These are phyloP conservation scores for Tyto alba DNA, from an alignment of 2,113 vertebrate species.

Conservation along the genomic window DNA sequence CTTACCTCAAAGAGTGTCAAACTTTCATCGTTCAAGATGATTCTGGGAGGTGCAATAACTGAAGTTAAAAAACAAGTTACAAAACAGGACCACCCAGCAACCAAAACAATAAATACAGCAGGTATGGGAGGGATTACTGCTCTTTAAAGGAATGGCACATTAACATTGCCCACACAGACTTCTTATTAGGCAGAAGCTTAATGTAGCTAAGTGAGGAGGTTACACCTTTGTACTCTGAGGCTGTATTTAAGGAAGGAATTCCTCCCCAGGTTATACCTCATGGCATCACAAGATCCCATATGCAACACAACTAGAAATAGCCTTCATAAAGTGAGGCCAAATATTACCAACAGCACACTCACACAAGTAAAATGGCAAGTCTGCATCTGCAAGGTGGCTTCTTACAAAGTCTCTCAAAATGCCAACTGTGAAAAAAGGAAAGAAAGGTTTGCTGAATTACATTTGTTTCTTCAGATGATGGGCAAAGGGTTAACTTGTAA, in stretches of 20 bases:
- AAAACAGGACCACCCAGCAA: constrained; percentile 6
- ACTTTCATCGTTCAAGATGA: constrained; percentile 60
- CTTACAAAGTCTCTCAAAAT: constrained; percentile 81
- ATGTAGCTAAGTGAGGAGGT: background rate
- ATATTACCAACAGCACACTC: constrained; percentile 63
- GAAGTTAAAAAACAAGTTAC: constrained; percentile 51
- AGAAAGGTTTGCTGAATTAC: background rate
- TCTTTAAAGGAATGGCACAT: background rate
- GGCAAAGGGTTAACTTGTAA: background rate
- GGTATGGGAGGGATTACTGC: background rate
- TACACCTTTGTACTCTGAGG: background rate
- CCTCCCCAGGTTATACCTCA: background rate
- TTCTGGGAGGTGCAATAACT: constrained; percentile 78
- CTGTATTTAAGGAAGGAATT: background rate
- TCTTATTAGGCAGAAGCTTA: background rate
- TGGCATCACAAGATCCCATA: background rate
- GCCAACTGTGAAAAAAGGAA: constrained; percentile 75
- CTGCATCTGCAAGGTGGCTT: constrained; percentile 80
- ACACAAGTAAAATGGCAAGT: constrained; percentile 88
- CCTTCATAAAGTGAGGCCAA: background rate
- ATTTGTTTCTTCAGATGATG: background rate
- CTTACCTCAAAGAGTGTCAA: constrained; percentile 79
- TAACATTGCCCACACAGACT: background rate
- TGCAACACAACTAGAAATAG: background rate
- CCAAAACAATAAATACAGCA: background rate